These are phyloP conservation scores for Ptychoptera contaminata DNA, from an alignment of 2,888 invertebrate species.

Conservation along the genomic window DNA sequence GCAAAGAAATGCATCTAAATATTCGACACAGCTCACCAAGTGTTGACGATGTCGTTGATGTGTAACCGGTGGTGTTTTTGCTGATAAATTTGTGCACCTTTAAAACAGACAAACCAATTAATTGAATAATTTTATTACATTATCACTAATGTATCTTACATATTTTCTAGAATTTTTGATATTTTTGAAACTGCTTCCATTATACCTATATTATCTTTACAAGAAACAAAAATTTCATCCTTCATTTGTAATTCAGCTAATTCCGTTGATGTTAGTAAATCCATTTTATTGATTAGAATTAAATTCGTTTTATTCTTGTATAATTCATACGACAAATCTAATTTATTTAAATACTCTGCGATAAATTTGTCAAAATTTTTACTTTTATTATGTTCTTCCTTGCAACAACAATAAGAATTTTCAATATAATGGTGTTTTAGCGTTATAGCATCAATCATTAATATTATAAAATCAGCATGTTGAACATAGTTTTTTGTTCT, in stretches of 20 bases:
- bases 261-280: conserved; percentile 31
- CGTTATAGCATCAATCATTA: conserved; percentile 35
- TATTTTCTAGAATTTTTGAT: conserved; percentile 28
- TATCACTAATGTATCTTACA: conserved; percentile 32
- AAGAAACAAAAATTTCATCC: conserved; percentile 37
- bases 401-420: too few species aligned
- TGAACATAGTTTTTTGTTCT: conserved; percentile 38
- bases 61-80: conserved; percentile 51
- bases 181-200: conserved; percentile 32
- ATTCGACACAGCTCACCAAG: conserved; percentile 37
- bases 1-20: conserved; percentile 36
- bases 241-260: conserved; percentile 15
- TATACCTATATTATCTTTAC: conserved; percentile 40
- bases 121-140: background rate
- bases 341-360: conserved; percentile 15
- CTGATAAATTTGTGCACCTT: conserved; percentile 44
- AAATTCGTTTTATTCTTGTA: conserved; percentile 21
- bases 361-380: conserved; percentile 12
- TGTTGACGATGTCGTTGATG: conserved; percentile 52
- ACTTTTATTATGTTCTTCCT: too few species aligned
- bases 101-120: conserved; percentile 13
- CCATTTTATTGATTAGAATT: conserved; percentile 49
- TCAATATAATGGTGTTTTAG: conserved; percentile 1
- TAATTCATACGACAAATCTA: conserved; percentile 17
- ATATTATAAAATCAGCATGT: conserved; percentile 39